Evolutionary conservation across 2,888 invertebrate species (phyloP).

Genomic region (Tupiocoris notatus): DNA sequence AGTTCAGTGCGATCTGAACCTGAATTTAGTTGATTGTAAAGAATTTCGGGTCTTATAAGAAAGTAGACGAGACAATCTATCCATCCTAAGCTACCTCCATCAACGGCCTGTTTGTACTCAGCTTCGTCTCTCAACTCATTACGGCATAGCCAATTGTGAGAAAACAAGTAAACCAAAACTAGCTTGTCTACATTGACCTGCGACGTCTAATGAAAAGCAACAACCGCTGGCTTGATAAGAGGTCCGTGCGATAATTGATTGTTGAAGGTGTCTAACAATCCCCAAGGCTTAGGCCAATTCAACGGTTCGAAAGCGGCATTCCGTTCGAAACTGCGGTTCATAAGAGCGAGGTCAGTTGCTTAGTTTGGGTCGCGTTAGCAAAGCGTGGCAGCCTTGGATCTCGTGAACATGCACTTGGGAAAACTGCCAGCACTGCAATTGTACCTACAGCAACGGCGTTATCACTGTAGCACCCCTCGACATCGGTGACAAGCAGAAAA

Average conservation of each 20-base stretch:
- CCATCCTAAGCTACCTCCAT: too few species aligned
- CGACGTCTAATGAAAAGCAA: background rate
- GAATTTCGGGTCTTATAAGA: too few species aligned
- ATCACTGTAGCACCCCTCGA: too few species aligned
- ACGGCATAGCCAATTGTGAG: too few species aligned
- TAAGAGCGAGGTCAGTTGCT: conserved; percentile 19
- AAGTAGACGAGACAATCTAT: too few species aligned
- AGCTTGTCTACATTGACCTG: too few species aligned
- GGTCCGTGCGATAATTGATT: background rate
- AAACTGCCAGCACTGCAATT: background rate
- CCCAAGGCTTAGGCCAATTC: background rate
- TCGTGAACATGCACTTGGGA: background rate
- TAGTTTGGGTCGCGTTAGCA: background rate
- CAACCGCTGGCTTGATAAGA: background rate
- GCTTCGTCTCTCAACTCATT: background rate
- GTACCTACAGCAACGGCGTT: background rate
- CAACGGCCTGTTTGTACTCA: too few species aligned
- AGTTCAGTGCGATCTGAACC: too few species aligned
- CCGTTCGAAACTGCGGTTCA: conserved; percentile 28
- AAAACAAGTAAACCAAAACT: too few species aligned
- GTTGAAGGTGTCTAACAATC: background rate
- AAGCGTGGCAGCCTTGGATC: background rate
- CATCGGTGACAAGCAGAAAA: too few species aligned
- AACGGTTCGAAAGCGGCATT: background rate
- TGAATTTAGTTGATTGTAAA: too few species aligned